phyloP scores from a whole-genome alignment of 2,888 invertebrate genomes.

The Malacosoma neustria region DNA sequence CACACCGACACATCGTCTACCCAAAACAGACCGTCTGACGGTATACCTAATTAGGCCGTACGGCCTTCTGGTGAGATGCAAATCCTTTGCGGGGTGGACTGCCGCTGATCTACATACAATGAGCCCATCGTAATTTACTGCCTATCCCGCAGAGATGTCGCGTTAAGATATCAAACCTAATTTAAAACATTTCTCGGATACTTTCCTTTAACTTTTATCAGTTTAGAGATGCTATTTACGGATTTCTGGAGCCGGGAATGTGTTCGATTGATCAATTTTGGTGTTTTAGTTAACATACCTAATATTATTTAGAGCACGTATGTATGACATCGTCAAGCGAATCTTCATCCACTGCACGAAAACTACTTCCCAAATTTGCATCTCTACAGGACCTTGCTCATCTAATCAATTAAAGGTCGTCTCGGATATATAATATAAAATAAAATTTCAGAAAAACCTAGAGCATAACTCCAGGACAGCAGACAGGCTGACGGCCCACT shows the following conservation, averaged over 20 bases:
- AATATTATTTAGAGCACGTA: too few relatives aligned
- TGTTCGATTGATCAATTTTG: too few relatives aligned
- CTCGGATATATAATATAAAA: too few relatives aligned
- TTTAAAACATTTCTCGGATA: constrained; percentile 32
- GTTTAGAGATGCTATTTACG: neutral
- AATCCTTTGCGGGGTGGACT: neutral
- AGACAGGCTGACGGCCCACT: too few relatives aligned
- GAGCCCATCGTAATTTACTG: constrained; percentile 58
- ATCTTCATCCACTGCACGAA: too few relatives aligned
- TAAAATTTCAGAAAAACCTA: too few relatives aligned
- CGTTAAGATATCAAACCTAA: constrained; percentile 56
- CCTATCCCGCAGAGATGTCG: constrained; percentile 59
- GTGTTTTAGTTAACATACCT: too few relatives aligned
- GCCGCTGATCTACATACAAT: constrained; percentile 53
- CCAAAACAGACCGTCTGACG: constrained; percentile 7
- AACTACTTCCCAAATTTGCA: too few relatives aligned
- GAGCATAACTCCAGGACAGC: too few relatives aligned
- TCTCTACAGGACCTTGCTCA: too few relatives aligned
- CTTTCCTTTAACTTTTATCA: neutral
- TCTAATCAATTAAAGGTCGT: too few relatives aligned
- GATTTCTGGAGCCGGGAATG: neutral
- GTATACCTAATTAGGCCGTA: constrained; percentile 4
- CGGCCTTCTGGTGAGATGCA: neutral
- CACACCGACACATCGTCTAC: neutral
- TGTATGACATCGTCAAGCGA: too few relatives aligned